Base-by-base conservation (phyloP, 2,797 vertebrate species). In the Gobio occitaniae region DNA sequence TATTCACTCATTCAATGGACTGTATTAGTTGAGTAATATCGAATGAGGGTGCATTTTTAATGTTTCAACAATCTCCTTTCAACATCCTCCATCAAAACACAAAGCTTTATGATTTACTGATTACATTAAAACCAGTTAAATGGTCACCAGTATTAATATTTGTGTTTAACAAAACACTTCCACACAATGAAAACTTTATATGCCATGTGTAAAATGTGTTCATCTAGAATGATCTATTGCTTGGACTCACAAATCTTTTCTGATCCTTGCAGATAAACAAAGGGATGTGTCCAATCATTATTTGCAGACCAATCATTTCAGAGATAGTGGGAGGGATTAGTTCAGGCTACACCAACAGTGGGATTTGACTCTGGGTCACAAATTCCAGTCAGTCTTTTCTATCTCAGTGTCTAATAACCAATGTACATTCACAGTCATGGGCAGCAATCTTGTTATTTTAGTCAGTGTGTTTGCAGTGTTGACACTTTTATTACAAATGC, bases 401-500 rank as follows among this genome's bases (percentile, higher is more conserved):
- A 52, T 81, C 56, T 77, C 84, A 77, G 29, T 65, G 21, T 90
- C 83, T 84, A 68, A 76, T 66, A 69, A 44, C 84, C 85, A 87
- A 59, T 78, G 75, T 89, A 86, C 84, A 88, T 90, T 90, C 88
- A 90, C 86, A 86, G 89, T 86, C 90, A 91, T 90, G 90, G 89
- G 85, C 84, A 89, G 75, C 63, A 87, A 75, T 89, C 88, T 89
- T 90, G 89, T 89, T 83, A 84, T 87, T 88, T 84, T 88, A 83
- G 88, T 89, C 83, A 84, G 69, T 17, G 10, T 78, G 47, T 38
- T 65, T 79, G 59, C 66, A 50, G 48, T 76, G 86, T 74, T 65
- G 74, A 47, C 56, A 79, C 19, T 76, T 83, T 61, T 74, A 32
- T 48, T 80, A 15, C 80, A 70, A 74, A 78, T 69, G 32, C 71